Base-by-base conservation (phyloP, 2,888 invertebrate species). In the Cosmia trapezina region DNA sequence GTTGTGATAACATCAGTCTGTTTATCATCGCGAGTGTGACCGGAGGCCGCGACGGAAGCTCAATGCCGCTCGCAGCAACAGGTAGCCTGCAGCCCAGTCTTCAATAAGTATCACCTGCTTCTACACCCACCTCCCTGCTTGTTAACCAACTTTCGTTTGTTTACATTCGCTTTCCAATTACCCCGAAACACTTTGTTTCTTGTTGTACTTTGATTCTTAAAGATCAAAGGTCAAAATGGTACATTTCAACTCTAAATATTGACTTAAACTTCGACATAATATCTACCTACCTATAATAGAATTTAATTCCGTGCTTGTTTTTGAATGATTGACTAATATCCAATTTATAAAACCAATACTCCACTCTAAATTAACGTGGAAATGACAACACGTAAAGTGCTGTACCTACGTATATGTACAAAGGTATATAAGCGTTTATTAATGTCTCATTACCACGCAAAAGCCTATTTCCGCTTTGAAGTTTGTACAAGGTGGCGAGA, bases 1-100 rank as follows among this genome's bases (percentile, higher is more conserved):
- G 74, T 83, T 83, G 75, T 84, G 83, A 90, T 88, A 89, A 72
- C 82, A 87, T 88, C 88, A 83, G 78, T 72, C 79, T 85, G 86
- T 84, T 88, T 88, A 85, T 83, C 76, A 83, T 70, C 67, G 69
- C 53, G 80, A 80, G 73, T 81, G 80, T 83, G 83, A 74, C 76
- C 74, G 79, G 77, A 71, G 78, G 80, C 60, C 56, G 60, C 62
- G 80, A 75, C 85, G 85, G 87, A 85, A 86, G 76, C 76, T 69
- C 61, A 59, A 59, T 65, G 68, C 72, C 75, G 41, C 41, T 78
- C 56, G 19, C 72, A 59, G 83, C 86, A 87, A 86, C 86, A 87
- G 82, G 86, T 85, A 83, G 77, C 64, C 59, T 19, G 71, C 22
- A 70, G 28, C 17, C 4, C 4, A 28, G 19, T 80, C 75, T 84